Conservation (phyloP, 1,140 invertebrate genomes). For the Lepidurus couesii region DNA sequence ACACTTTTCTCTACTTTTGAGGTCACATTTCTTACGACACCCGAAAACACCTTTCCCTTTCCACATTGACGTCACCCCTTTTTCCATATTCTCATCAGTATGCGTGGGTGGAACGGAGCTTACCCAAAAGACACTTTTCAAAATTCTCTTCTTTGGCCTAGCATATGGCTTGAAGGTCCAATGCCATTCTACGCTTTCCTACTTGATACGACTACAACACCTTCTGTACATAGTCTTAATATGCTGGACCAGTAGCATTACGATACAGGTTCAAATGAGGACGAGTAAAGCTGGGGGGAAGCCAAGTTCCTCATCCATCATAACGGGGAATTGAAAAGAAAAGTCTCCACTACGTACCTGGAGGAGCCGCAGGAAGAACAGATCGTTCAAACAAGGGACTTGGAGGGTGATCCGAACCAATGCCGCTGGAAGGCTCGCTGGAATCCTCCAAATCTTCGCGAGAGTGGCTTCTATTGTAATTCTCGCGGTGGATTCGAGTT, state of each 20-base stretch:
- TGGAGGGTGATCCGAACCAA: constrained; percentile 79
- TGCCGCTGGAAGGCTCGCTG: constrained; percentile 57
- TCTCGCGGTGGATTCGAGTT: neutral
- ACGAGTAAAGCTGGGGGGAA: neutral
- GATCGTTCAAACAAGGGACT: constrained; percentile 48
- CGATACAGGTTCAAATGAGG: no score
- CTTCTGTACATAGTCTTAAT: no score
- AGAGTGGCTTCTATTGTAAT: neutral
- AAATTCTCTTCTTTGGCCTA: neutral
- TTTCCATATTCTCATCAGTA: constrained; percentile 8
- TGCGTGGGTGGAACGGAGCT: neutral
- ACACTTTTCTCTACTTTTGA: neutral
- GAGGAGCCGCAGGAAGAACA: constrained; percentile 4
- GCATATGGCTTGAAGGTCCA: neutral
- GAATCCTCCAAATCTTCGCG: constrained; percentile 37
- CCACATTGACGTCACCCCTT: neutral
- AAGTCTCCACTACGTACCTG: constrained; percentile 33
- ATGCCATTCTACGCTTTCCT: no score
- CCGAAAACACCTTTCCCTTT: neutral
- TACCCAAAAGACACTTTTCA: neutral
- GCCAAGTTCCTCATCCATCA: neutral
- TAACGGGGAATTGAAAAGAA: constrained; percentile 36
- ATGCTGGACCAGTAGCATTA: no score
- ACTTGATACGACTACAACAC: no score
- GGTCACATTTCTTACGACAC: constrained; percentile 13